Base-by-base conservation (phyloP, 92 coral and sea anemone species). In the Bergia puertoricense region DNA sequence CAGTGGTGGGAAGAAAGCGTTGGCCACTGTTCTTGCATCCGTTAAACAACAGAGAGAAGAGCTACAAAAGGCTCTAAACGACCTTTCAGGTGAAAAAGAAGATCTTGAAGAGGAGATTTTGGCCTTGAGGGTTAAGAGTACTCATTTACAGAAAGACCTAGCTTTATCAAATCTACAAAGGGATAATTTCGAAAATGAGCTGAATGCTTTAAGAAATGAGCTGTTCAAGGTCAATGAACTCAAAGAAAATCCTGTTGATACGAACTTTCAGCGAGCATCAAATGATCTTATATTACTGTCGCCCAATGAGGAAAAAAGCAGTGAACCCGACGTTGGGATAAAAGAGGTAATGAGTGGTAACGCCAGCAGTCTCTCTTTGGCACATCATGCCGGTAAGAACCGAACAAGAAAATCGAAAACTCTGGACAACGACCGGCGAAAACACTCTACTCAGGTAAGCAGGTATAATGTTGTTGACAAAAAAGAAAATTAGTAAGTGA, bases 1-100 rank as follows among this genome's bases (percentile, higher is more conserved):
- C n/a, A 88, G 74, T 41, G 69, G 77, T 30, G 94, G 92, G 82
- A 92, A 90, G 76, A 95, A 90, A 88, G 90, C 91, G 2, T 82
- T 92, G 22, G 96, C 96, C 0, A 86, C 92, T 10, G 86, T 95
- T 8, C 93, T 95, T 22, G 96, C 95, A 50, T 94, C 98, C 41
- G 96, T 91, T 1, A 95, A 93, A 81, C 96, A 93, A 74, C 96
- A 95, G 77, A 76, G 98, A 73, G 98, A 94, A 59, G 98, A 97
- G 56, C 85, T 97, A 8, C 92, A 94, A 57, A 91, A 90, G 78
- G 93, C 98, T 43, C 75, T 96, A 80, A 90, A 96, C 10, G 86
- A 37, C 6, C 80, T 90, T 36, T 90, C 92, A 38, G 88, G 91
- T 45, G 95, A 92, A 68, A 95, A 90, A 44, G 95, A 91, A 85